phyloP scores from a whole-genome alignment of 1,140 invertebrate genomes.

The Phocides pigmalion region DNA sequence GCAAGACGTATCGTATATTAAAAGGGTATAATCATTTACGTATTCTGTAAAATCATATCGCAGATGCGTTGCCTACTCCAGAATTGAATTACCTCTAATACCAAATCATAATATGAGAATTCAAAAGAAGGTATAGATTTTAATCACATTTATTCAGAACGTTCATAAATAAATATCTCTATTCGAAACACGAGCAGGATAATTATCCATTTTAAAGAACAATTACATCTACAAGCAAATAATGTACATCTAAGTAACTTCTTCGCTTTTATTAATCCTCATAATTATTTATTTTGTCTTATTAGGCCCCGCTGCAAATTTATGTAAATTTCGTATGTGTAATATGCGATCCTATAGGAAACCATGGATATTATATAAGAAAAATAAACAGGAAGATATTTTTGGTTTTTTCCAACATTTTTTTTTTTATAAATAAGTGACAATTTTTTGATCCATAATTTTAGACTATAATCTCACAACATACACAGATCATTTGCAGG shows the following conservation, averaged over 20 bases:
- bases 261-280: background rate
- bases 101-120: background rate
- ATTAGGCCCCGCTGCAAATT: background rate
- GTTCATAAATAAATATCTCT: conserved; percentile 6
- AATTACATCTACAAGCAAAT: background rate
- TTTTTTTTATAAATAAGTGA: too few relatives aligned
- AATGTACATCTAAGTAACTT: background rate
- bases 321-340: background rate
- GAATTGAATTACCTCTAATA: too few relatives aligned
- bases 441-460: too few relatives aligned
- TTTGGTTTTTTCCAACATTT: too few relatives aligned
- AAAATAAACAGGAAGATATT: too few relatives aligned
- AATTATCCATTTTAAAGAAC: background rate
- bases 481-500: background rate
- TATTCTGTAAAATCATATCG: too few relatives aligned
- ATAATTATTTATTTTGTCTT: background rate
- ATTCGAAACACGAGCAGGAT: background rate
- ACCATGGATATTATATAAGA: too few relatives aligned
- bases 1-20: too few relatives aligned
- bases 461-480: too few relatives aligned
- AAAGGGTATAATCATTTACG: too few relatives aligned
- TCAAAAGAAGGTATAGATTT: background rate
- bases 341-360: background rate
- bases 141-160: conserved; percentile 20
- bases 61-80: too few relatives aligned